Base-by-base conservation (phyloP, 2,113 vertebrate genomes). In the Hirundichthys speculiger region DNA sequence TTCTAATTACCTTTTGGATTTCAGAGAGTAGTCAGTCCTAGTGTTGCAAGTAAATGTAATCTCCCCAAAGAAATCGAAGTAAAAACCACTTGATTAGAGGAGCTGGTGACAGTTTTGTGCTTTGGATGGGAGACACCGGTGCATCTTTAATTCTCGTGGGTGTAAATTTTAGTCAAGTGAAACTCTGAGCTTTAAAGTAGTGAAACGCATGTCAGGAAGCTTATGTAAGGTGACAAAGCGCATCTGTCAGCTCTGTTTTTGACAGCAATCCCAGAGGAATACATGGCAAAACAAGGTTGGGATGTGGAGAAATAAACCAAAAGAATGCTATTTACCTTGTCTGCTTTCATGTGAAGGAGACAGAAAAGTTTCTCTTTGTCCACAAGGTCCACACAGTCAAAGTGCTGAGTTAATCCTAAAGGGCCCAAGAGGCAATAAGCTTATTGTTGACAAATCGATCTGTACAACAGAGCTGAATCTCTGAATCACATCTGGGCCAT, bases 171-270 rank as follows among this genome's bases (percentile, higher is more conserved):
- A 54, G 43, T 45, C 41, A 63, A 73, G 52, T 52, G 45, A 67
- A 63, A 66, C 67, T 7, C 18, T 0, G 11, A 79, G 38, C 39
- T 54, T 68, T 39, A 43, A 38, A 67, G 41, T 49, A 3, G n/a
- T 3, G 45, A 19, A 5, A 16, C 11, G 6, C 39, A 46, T 3
- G 22, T 69, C 82, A 2, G 72, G 75, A 50, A 68, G 59, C 34
- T 54, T 41, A 52, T 25, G 20, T 18, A 16, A 54, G 54, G 70
- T 56, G 62, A 64, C 48, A 40, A 46, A 16, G 19, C 19, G 0
- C 47, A 47, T 63, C 68, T 67, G 57, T 70, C 53, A 48, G 13
- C 5, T 46, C 42, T 47, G 15, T 45, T 70, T 39, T 77, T 79
- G 74, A 75, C 54, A 62, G 45, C 64, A 11, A 2, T 76, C 57